Evolutionary conservation across 1,140 invertebrate species (phyloP), one percentile per base, ranked within the genome.

Genomic region (Polypedilum vanderplanki): DNA sequence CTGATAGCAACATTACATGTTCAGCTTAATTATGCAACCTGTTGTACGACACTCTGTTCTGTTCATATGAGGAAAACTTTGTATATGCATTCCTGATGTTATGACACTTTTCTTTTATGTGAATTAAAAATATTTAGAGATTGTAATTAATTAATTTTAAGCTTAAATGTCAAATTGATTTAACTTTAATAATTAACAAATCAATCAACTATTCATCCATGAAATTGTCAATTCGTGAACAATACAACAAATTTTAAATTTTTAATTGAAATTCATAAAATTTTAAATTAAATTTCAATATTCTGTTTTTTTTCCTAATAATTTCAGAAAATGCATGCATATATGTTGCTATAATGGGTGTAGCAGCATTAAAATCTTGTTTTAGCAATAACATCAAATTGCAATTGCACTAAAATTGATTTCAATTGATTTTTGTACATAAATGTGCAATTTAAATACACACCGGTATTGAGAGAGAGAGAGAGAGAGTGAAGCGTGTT

Each of bases 11-110:
- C 46, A 57, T 57, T 57, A 57, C 46, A 57, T 57, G 46, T 57
- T 57, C 46, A 57, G 46, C 46, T 57, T 57, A 57, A 57, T 57
- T 57, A 57, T 57, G 46, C 46, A 57, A 57, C 46, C 46, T 57
- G 46, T 57, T 57, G 46, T 57, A 57, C 46, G n/a, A 12, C 46
- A 57, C 4, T 57, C 4, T 57, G 4, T 12, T 57, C 46, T 57
- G 8, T 57, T n/a, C n/a, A n/a, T 57, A 57, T 57, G n/a, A 57
- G 46, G n/a, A n/a, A 57, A 57, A 57, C 46, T 57, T 57, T 57
- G 46, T 57, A 15, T 57, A n/a, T 57, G 15, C 15, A 46, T 46
- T 10, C 46, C 46, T 57, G 46, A 57, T 57, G 46, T 57, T 57
- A 12, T 57, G 46, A 57, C 46, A 57, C 46, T 57, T 57, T 57